phyloP scores from a whole-genome alignment of 2,113 vertebrate genomes.

The Pseudorhombus dupliciocellatus region DNA sequence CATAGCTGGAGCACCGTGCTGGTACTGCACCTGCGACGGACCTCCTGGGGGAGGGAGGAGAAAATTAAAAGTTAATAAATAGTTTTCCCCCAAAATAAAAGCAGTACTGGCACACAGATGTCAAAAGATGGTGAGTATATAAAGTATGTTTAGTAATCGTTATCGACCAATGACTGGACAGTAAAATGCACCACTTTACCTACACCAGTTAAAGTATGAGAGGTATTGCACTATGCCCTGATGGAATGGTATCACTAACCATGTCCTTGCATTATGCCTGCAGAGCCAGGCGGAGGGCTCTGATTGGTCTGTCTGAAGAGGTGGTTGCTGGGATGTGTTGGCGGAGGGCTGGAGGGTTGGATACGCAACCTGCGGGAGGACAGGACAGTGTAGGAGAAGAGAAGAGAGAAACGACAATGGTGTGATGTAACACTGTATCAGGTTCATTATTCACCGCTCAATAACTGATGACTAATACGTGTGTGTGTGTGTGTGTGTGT shows the following conservation, averaged over 20 bases:
- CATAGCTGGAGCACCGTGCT: conserved; percentile 80
- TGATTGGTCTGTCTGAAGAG: conserved; percentile 95
- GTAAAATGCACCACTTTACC: conserved; percentile 9
- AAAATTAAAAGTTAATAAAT: too few species aligned
- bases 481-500: conserved; percentile 20
- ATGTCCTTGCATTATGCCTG: conserved; percentile 88
- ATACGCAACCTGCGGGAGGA: conserved; percentile 90
- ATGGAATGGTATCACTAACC: conserved; percentile 77
- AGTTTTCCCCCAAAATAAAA: too few species aligned
- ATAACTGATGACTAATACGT: conserved; percentile 45
- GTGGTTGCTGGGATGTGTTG: conserved; percentile 95
- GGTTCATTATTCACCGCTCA: conserved; percentile 42
- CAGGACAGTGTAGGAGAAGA: conserved; percentile 52
- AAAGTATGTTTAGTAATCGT: neutral
- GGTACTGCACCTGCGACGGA: conserved; percentile 88
- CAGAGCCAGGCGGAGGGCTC: conserved; percentile 90
- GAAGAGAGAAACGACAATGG: conserved; percentile 40
- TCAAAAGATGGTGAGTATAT: neutral
- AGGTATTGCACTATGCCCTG: conserved; percentile 3
- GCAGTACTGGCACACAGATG: too few species aligned
- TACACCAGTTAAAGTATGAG: neutral
- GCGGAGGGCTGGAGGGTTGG: conserved; percentile 96
- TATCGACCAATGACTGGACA: neutral
- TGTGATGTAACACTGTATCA: conserved; percentile 58
- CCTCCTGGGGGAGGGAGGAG: conserved; percentile 73